These are phyloP conservation scores for Steinernema khuongi DNA, from an alignment of 1,140 invertebrate genomes.

Conservation along the genomic window DNA sequence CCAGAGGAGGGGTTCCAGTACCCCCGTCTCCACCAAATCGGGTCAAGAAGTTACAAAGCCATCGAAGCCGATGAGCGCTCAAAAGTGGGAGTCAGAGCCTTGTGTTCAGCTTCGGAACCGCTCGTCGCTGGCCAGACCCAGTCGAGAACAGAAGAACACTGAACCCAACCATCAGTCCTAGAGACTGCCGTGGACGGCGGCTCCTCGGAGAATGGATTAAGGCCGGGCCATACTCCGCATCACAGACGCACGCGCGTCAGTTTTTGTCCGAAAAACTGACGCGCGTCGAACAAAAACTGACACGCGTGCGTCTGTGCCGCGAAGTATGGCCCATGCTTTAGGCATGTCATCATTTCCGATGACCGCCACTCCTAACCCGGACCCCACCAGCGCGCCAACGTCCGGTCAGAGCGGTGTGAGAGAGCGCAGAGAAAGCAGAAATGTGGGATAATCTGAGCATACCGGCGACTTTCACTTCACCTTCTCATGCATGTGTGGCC, in stretches of 20 bases:
- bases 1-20: too few relatives aligned
- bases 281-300: too few relatives aligned
- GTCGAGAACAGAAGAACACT: not conserved
- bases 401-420: not conserved
- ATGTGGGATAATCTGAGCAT: too few relatives aligned
- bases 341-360: constrained; percentile 7
- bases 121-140: not conserved
- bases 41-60: too few relatives aligned
- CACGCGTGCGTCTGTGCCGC: too few relatives aligned
- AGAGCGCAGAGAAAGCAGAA: not conserved
- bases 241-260: too few relatives aligned
- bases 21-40: too few relatives aligned
- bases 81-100: constrained; percentile 10
- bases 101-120: not conserved
- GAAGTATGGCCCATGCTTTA: too few relatives aligned
- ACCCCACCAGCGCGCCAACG: not conserved
- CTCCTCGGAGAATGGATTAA: constrained; percentile 14
- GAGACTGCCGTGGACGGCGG: not conserved
- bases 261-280: too few relatives aligned
- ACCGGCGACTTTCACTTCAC: too few relatives aligned
- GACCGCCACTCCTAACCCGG: not conserved
- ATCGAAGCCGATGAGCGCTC: not conserved
- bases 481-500: too few relatives aligned
- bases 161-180: not conserved
- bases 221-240: too few relatives aligned